Conservation (phyloP, 1,140 invertebrate genomes). For the Pseudomyrmex flavicornis region DNA sequence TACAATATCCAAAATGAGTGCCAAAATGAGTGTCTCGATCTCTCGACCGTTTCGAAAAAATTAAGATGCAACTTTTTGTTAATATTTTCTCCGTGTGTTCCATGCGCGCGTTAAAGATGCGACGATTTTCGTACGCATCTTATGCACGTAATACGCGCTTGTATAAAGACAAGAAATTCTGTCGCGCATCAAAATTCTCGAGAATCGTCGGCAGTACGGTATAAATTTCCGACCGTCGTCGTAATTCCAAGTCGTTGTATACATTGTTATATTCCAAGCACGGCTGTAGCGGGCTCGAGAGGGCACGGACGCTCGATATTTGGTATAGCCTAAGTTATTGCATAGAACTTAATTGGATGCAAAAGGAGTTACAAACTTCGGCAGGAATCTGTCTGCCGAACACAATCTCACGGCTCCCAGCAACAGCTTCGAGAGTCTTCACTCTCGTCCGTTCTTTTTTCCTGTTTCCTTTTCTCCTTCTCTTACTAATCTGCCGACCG, state of each 20-base stretch:
- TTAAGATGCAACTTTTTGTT: constrained; percentile 17
- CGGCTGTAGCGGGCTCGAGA: not conserved
- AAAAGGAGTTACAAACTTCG: constrained; percentile 75
- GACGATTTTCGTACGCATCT: not conserved
- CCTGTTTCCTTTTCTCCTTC: not conserved
- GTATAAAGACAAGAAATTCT: constrained; percentile 4
- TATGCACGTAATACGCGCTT: not conserved
- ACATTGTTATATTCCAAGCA: constrained; percentile 48
- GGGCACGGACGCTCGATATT: constrained; percentile 38
- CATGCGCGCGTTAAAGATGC: not conserved
- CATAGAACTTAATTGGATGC: constrained; percentile 76
- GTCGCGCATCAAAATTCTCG: constrained; percentile 27
- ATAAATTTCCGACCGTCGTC: constrained; percentile 41
- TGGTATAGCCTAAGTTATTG: constrained; percentile 75
- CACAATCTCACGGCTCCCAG: constrained; percentile 67
- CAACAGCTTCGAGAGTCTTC: constrained; percentile 27
- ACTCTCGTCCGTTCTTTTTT: constrained; percentile 11
- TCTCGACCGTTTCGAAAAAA: not conserved
- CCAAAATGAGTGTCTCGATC: not conserved
- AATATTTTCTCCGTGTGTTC: not conserved
- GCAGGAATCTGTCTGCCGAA: constrained; percentile 63
- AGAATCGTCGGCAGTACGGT: constrained; percentile 3
- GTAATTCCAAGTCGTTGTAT: constrained; percentile 68
- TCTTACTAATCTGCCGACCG: constrained; percentile 50
- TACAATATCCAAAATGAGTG: constrained; percentile 61